Evolutionary conservation across 2,888 invertebrate genomes (phyloP).

Genomic region (Elysia crispata): DNA sequence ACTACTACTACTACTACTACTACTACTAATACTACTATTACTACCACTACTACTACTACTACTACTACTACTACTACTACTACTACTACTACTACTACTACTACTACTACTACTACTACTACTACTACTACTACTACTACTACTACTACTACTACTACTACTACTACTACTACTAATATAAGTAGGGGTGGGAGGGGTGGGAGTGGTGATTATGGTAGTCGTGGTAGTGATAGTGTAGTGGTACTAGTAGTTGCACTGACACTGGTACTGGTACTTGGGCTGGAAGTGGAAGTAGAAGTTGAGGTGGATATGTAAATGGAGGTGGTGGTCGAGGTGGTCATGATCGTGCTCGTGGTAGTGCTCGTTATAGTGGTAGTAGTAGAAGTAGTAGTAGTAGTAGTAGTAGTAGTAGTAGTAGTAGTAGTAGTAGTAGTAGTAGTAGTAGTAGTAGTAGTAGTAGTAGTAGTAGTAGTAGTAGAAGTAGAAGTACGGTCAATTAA

Average conservation of each 20-base stretch:
- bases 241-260: neutral
- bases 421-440: slow-evolving; percentile 28
- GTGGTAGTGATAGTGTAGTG: too few relatives aligned
- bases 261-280: neutral
- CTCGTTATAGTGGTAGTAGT: slow-evolving; percentile 18
- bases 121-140: too few relatives aligned
- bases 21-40: too few relatives aligned
- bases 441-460: too few relatives aligned
- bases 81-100: neutral
- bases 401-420: slow-evolving; percentile 28
- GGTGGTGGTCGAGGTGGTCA: neutral
- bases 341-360: neutral
- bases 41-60: neutral
- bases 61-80: neutral
- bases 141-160: neutral
- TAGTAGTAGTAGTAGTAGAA: too few relatives aligned
- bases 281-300: neutral
- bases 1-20: slow-evolving; percentile 10
- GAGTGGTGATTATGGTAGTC: neutral
- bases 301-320: neutral
- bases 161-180: too few relatives aligned
- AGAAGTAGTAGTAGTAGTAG: slow-evolving; percentile 21
- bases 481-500: too few relatives aligned
- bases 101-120: too few relatives aligned
- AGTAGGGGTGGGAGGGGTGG: neutral